Conservation (phyloP, 2,797 vertebrate genomes). For the Tadarida brasiliensis region DNA sequence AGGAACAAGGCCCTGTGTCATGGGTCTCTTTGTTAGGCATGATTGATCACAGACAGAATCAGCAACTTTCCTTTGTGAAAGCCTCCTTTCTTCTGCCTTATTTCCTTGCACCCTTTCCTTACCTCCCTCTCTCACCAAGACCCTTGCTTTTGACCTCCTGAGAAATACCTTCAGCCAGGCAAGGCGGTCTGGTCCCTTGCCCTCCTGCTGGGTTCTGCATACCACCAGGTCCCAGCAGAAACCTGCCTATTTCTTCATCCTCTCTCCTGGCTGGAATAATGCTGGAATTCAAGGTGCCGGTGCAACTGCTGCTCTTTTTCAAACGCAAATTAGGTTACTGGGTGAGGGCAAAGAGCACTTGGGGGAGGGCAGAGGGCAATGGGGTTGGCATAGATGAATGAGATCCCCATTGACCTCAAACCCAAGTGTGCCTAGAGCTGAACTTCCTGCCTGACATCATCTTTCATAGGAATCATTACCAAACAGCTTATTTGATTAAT, state of each 20-base stretch:
- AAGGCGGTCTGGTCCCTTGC: neutral
- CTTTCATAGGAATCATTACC: constrained; percentile 31
- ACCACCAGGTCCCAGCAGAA: neutral
- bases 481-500: constrained; percentile 71
- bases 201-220: neutral
- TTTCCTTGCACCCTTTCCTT: constrained; percentile 72
- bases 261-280: neutral
- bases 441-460: constrained; percentile 62
- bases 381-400: constrained; percentile 76
- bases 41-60: constrained; percentile 78
- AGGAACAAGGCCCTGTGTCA: constrained; percentile 53
- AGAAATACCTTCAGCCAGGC: constrained; percentile 9
- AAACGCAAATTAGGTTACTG: constrained; percentile 72
- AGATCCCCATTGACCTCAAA: constrained; percentile 71
- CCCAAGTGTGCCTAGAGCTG: constrained; percentile 66
- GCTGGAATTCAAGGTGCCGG: neutral
- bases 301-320: constrained; percentile 66
- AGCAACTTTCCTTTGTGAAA: constrained; percentile 77
- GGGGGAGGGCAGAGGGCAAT: constrained; percentile 69
- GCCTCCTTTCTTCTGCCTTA: constrained; percentile 63
- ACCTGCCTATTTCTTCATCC: neutral
- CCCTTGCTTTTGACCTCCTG: constrained; percentile 35
- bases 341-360: constrained; percentile 58
- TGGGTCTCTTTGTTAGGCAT: constrained; percentile 79
- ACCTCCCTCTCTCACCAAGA: constrained; percentile 38